These are phyloP conservation scores for Karalla daura DNA, from an alignment of 2,797 vertebrate genomes.

Conservation along the genomic window DNA sequence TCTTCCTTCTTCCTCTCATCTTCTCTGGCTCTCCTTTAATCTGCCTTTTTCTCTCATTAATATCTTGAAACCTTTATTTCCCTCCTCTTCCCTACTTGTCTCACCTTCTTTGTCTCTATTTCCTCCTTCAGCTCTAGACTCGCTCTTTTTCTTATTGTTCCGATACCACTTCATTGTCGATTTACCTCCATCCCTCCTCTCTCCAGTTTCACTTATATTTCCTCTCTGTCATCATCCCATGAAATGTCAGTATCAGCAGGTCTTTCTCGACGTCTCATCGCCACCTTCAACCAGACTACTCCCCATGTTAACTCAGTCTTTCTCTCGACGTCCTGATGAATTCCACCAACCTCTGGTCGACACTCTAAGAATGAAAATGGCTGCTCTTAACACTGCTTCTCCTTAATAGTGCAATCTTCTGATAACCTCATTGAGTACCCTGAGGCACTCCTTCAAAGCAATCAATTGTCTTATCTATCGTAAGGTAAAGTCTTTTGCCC, in stretches of 20 bases:
- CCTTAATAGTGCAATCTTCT: background rate
- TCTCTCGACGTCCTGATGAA: constrained; percentile 13
- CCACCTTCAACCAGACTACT: constrained; percentile 27
- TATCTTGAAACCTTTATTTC: constrained; percentile 1
- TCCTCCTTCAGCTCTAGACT: background rate
- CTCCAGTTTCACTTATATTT: constrained; percentile 10
- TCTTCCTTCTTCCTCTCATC: background rate
- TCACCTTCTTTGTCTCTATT: background rate
- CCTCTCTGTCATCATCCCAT: constrained; percentile 1
- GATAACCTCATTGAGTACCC: background rate
- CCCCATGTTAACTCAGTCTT: background rate
- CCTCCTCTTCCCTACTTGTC: background rate
- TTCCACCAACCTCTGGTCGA: constrained; percentile 26
- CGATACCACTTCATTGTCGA: background rate
- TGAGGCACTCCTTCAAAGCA: background rate
- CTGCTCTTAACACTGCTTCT: background rate
- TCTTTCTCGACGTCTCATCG: constrained; percentile 61
- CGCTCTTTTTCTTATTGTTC: background rate
- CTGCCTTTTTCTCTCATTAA: background rate
- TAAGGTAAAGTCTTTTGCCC: background rate
- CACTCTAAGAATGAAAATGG: constrained; percentile 48
- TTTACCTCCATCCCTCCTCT: background rate
- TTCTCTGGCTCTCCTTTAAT: background rate
- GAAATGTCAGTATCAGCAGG: constrained; percentile 44
- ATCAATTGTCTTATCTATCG: background rate